Conservation (phyloP, 2,888 invertebrate species). For the Willowsia nigromaculata region DNA sequence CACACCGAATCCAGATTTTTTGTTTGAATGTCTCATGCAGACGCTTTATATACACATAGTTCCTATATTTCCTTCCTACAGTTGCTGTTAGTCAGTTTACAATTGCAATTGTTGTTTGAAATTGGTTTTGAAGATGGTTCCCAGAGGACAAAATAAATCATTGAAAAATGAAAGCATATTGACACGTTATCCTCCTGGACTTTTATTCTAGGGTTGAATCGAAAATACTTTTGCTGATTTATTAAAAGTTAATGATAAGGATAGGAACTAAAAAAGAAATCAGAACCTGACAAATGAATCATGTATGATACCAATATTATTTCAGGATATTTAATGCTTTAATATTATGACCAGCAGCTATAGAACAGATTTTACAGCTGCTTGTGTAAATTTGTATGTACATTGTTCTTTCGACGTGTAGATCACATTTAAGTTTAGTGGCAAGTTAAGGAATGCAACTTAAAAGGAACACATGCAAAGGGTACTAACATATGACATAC, state of each 20-base stretch:
- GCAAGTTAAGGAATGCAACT: too few species aligned
- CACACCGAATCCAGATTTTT: not conserved
- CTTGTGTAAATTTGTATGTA: too few species aligned
- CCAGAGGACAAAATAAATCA: conserved; percentile 30
- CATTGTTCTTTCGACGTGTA: too few species aligned
- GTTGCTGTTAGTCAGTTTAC: not conserved
- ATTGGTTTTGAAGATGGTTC: conserved; percentile 9
- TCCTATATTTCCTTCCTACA: too few species aligned
- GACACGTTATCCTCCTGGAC: conserved; percentile 1
- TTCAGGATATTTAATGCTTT: too few species aligned
- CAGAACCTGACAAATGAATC: too few species aligned
- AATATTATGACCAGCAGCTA: too few species aligned
- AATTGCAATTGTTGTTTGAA: conserved; percentile 19
- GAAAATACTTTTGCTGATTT: not conserved
- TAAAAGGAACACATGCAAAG: not conserved
- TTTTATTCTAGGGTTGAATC: not conserved
- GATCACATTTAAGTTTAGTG: too few species aligned
- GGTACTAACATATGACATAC: too few species aligned
- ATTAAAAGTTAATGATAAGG: not conserved
- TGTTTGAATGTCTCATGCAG: conserved; percentile 3
- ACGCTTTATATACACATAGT: not conserved
- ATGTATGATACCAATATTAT: too few species aligned
- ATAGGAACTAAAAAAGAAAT: not conserved
- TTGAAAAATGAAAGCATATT: conserved; percentile 35
- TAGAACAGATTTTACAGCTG: too few species aligned